Conservation (phyloP, 2,888 invertebrate genomes). For the Pristionchus fissidentatus region DNA sequence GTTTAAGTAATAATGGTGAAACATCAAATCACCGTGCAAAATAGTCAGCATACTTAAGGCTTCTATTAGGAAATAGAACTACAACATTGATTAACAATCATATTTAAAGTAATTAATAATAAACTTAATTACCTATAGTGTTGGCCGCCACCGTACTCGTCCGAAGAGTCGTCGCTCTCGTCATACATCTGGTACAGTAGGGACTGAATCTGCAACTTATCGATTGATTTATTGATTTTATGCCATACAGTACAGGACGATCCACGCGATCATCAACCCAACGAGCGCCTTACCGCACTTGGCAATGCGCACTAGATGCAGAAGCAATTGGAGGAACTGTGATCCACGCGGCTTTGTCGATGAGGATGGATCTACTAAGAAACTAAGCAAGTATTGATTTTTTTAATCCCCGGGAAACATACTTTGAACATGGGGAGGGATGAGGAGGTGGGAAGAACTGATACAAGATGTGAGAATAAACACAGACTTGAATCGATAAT, state of each 20-base stretch:
- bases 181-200: slow-evolving; percentile 50
- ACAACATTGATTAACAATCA: not conserved
- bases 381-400: not conserved
- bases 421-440: not conserved
- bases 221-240: not conserved
- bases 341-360: too few relatives aligned
- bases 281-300: too few relatives aligned
- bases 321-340: too few relatives aligned
- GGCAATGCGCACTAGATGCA: too few relatives aligned
- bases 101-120: not conserved
- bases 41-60: too few relatives aligned
- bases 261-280: slow-evolving; percentile 53
- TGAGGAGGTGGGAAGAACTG: not conserved
- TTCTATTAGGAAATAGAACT: too few relatives aligned
- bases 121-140: slow-evolving; percentile 11
- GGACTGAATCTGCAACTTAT: slow-evolving; percentile 31
- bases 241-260: slow-evolving; percentile 46
- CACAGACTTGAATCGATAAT: slow-evolving; percentile 1
- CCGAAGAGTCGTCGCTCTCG: slow-evolving; percentile 54
- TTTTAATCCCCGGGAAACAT: slow-evolving; percentile 43
- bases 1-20: not conserved
- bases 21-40: not conserved
- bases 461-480: slow-evolving; percentile 12
- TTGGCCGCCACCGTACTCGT: slow-evolving; percentile 42
- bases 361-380: too few relatives aligned